These are phyloP conservation scores for Pardalotus punctatus DNA, from an alignment of 2,113 vertebrate genomes.

Conservation along the genomic window DNA sequence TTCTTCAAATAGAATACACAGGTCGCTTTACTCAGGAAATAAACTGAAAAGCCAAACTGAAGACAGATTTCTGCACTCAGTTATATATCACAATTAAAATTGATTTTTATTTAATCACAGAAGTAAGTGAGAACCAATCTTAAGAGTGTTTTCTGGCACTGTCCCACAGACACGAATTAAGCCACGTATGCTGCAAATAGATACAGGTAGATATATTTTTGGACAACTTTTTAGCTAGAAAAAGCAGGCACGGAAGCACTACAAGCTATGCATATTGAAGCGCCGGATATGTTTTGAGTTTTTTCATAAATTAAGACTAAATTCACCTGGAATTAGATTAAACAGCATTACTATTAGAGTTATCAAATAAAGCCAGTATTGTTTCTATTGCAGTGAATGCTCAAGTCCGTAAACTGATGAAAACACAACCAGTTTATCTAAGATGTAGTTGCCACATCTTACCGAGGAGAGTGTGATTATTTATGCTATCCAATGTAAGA, in stretches of 20 bases:
- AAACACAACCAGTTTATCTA: background rate
- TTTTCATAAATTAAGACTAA: background rate
- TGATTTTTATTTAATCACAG: background rate
- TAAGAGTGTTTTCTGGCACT: background rate
- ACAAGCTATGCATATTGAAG: background rate
- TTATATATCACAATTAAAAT: background rate
- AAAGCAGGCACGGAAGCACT: background rate
- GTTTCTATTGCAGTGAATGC: background rate
- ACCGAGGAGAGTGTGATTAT: background rate
- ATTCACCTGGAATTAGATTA: background rate
- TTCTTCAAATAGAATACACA: background rate
- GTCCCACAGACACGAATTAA: background rate
- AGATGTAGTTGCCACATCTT: background rate
- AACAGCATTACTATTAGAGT: background rate
- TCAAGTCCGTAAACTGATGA: background rate
- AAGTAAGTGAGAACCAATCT: background rate
- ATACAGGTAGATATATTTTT: background rate
- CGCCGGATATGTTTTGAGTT: background rate
- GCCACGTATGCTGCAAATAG: background rate
- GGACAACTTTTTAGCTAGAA: background rate
- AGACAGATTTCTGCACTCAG: background rate
- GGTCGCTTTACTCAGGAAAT: background rate
- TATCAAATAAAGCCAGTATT: background rate
- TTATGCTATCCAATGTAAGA: background rate
- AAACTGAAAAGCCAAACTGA: background rate